Evolutionary conservation across 2,113 vertebrate species (phyloP).

Genomic region (Austrofundulus limnaeus): DNA sequence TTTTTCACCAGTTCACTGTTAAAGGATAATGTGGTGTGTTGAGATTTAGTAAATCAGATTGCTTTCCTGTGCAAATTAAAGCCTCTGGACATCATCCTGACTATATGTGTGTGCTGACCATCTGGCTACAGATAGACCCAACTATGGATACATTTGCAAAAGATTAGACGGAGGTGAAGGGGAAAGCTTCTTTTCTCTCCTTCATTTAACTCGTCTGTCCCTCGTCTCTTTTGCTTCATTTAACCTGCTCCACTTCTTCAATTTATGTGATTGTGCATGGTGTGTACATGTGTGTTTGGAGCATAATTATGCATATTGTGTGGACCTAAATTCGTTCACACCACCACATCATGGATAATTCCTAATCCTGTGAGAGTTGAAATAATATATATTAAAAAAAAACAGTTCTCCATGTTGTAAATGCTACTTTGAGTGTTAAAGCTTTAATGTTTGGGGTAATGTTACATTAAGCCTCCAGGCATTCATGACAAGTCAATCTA

Average conservation of each 20-base stretch:
- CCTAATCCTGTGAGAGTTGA: neutral
- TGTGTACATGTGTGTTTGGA: neutral
- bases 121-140: conserved; percentile 61
- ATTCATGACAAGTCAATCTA: neutral
- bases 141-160: conserved; percentile 66
- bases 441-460: neutral
- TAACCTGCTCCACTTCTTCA: conserved; percentile 62
- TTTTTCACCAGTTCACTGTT: conserved; percentile 31
- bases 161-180: conserved; percentile 72
- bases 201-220: conserved; percentile 72
- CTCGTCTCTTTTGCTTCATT: conserved; percentile 70
- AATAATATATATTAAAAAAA: neutral
- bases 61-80: conserved; percentile 32
- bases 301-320: neutral
- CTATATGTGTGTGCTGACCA: conserved; percentile 46
- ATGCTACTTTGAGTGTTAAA: neutral
- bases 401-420: neutral
- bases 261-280: conserved; percentile 16
- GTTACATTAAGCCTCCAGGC: neutral
- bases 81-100: conserved; percentile 18
- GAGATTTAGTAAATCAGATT: conserved; percentile 33
- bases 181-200: conserved; percentile 71
- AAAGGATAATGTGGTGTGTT: conserved; percentile 8
- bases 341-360: neutral
- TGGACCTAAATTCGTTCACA: neutral